These are phyloP conservation scores for Hypena proboscidalis DNA, from an alignment of 2,888 invertebrate species.

Conservation along the genomic window DNA sequence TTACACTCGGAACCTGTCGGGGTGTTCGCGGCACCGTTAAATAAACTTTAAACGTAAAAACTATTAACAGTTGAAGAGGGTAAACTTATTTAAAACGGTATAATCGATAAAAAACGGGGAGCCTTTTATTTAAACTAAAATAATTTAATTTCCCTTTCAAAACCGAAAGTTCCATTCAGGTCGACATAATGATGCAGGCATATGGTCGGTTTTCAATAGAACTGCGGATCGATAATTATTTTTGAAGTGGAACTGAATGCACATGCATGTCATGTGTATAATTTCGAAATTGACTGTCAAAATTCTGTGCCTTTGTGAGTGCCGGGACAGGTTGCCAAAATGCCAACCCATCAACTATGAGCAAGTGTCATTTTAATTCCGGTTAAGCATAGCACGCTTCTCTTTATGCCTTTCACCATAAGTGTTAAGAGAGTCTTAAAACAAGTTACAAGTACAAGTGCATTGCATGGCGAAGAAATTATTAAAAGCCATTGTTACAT, in stretches of 20 bases:
- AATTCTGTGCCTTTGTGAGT: constrained; percentile 19
- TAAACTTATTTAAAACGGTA: constrained; percentile 29
- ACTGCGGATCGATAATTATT: constrained; percentile 52
- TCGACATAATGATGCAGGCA: constrained; percentile 63
- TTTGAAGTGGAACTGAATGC: constrained; percentile 39
- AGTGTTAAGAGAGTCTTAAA: too few relatives aligned
- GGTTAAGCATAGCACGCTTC: too few relatives aligned
- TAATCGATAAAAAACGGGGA: constrained; percentile 49
- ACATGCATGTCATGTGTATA: constrained; percentile 42
- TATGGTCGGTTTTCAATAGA: constrained; percentile 66
- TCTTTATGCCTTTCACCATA: too few relatives aligned
- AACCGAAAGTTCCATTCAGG: constrained; percentile 62
- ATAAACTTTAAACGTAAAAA: constrained; percentile 60
- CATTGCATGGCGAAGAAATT: too few relatives aligned
- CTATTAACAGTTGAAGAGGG: constrained; percentile 30
- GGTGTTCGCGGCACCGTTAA: constrained; percentile 45
- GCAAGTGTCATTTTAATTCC: neutral
- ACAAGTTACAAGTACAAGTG: too few relatives aligned
- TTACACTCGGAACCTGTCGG: constrained; percentile 18
- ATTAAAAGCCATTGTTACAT: too few relatives aligned
- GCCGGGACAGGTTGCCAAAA: constrained; percentile 8
- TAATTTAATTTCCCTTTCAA: constrained; percentile 69
- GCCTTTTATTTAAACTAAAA: constrained; percentile 52
- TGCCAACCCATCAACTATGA: neutral
- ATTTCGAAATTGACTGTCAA: constrained; percentile 22